Evolutionary conservation across 2,888 invertebrate genomes (phyloP), one percentile per base, ranked within the genome.

Genomic region (Allygus modestus): DNA sequence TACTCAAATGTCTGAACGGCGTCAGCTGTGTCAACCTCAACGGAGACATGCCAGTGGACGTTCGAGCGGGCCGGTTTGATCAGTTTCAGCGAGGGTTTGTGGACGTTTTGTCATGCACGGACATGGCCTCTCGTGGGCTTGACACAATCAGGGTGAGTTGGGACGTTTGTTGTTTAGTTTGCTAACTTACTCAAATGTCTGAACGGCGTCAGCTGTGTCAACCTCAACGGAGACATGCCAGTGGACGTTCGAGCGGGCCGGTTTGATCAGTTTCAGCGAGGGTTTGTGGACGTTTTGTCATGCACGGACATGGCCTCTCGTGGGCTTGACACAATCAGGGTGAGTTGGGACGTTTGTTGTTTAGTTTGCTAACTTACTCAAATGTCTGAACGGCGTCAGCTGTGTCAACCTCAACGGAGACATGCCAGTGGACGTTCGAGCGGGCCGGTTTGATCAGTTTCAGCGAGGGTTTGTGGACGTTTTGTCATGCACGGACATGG

Each of bases 221-320:
- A 95, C 88, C 92, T 98, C 0, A 96, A 97, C 88, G 97, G 96
- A 0, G 92, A 93, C 84, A 95, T 97, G 95, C 90, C 94, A 0
- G 92, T 93, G 83, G 90, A 91, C 23, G 89, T 94, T 61, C 93
- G 98, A 85, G 88, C 92, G 5, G 94, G 95, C 0, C 94, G 94
- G 87, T 97, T 97, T 90, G 93, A 94, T 5, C 90, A 93, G 89
- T 98, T 96, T 88, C 94, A 94, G 86, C 92, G 90, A 31, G 97
- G 96, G 0, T 91, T 93, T 85, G 92, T 92, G 5, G 92, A 94
- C 89, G 94, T 97, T 0, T 89, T 99, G 26, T 94, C 97, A 0
- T 95, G 96, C 83, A 99, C 99, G 0, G 98, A 99, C 91, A 93
- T 98, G 23, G 96, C 95, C 0, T 97, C 98, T 0, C 92, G 99